Conservation (phyloP, 2,888 invertebrate species). For the Morpho deidamia region DNA sequence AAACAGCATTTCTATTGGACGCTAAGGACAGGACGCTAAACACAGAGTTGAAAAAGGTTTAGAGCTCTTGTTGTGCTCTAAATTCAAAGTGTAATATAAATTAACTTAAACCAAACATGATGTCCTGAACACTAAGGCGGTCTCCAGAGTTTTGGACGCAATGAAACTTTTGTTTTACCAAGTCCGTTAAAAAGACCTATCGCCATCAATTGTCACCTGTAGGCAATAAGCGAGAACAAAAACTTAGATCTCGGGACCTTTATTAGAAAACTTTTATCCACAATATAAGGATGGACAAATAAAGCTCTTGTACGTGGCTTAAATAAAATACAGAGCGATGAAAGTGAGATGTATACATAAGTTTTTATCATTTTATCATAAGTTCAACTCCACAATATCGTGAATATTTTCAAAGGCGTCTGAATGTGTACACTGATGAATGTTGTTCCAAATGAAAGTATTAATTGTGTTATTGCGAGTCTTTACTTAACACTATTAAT, state of each 20-base stretch:
- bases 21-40: too few species aligned
- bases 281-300: slow-evolving; percentile 59
- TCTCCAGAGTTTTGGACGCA: slow-evolving; percentile 20
- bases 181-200: slow-evolving; percentile 68
- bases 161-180: slow-evolving; percentile 35
- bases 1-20: too few species aligned
- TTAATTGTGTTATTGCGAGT: too few species aligned
- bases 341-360: neutral
- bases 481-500: too few species aligned
- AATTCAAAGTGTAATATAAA: neutral
- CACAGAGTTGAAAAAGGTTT: too few species aligned
- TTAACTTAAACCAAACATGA: slow-evolving; percentile 14
- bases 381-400: too few species aligned
- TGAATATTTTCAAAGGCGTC: too few species aligned
- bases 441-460: too few species aligned
- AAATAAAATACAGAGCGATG: slow-evolving; percentile 56
- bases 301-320: slow-evolving; percentile 66
- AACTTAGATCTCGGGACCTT: slow-evolving; percentile 64
- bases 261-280: slow-evolving; percentile 73
- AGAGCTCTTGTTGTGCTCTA: too few species aligned
- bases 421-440: too few species aligned
- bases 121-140: slow-evolving; percentile 1
- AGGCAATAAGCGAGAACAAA: slow-evolving; percentile 62
- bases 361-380: neutral
- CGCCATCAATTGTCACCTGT: slow-evolving; percentile 74